These are phyloP conservation scores for Stenoptilia bipunctidactyla DNA, from an alignment of 2,888 invertebrate genomes.

Conservation along the genomic window DNA sequence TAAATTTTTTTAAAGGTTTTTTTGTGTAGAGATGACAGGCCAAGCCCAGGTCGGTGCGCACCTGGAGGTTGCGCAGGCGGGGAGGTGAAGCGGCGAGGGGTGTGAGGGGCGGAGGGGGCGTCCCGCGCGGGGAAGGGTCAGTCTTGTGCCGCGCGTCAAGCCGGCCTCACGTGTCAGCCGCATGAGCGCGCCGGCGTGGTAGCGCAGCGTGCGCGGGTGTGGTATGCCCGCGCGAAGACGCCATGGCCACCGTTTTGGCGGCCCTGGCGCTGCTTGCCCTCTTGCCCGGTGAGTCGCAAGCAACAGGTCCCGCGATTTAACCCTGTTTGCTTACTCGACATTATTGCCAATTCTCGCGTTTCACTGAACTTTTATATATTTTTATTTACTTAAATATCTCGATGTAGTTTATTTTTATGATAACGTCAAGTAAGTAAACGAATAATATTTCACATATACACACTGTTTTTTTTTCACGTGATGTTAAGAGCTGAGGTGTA, in stretches of 20 bases:
- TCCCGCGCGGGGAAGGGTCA: conserved; percentile 9
- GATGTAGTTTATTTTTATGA: too few species aligned
- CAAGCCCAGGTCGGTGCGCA: conserved; percentile 35
- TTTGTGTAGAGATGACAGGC: conserved; percentile 12
- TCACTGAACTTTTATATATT: too few species aligned
- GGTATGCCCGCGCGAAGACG: conserved; percentile 67
- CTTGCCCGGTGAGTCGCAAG: conserved; percentile 50
- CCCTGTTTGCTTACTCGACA: conserved; percentile 39
- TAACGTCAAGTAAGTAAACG: too few species aligned
- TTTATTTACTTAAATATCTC: too few species aligned
- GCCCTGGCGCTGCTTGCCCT: conserved; percentile 61
- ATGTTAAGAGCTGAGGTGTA: conserved; percentile 45
- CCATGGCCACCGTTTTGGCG: conserved; percentile 58
- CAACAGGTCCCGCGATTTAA: conserved; percentile 57
- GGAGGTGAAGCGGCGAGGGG: conserved; percentile 26
- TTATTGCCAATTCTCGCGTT: too few species aligned
- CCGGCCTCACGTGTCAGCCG: conserved; percentile 57
- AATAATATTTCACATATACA: too few species aligned
- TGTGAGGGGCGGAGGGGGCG: conserved; percentile 22
- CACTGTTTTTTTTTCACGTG: conserved; percentile 22
- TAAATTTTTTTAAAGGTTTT: too few species aligned
- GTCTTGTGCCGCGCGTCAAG: conserved; percentile 19
- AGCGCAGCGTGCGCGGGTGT: conserved; percentile 68
- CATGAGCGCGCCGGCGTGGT: conserved; percentile 64
- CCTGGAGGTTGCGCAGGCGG: conserved; percentile 41